Base-by-base conservation (phyloP, 2,797 vertebrate species). In the Chloroceryle amazona region DNA sequence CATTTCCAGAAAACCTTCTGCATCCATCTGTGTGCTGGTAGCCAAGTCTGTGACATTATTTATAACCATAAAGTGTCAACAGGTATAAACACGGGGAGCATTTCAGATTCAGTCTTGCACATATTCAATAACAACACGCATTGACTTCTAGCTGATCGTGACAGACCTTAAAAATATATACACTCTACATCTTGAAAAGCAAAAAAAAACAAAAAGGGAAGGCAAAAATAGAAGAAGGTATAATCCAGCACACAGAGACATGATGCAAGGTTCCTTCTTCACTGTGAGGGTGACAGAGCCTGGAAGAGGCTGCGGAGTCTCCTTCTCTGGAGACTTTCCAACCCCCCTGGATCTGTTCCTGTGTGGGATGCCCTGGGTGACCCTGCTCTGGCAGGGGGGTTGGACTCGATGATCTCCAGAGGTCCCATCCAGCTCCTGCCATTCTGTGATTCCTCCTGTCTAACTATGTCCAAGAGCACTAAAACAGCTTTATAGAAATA, bases 1-100 rank as follows among this genome's bases (percentile, higher is more conserved):
- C 52, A 57, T 41, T 90, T 63, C 80, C 76, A 91, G 62, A 72
- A 95, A 91, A 66, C 49, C 85, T 91, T 91, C 89, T 87, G 55
- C 26, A 8, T 0, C 1, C n/a, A 57, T 54, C 74, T 89, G 54
- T 68, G 81, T 21, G 29, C 57, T 81, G 44, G 44, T 88, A 68
- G 52, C 61, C 58, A 80, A 73, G 29, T 14, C 68, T 41, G 22
- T 0, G 9, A 22, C 62, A 60, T 65, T 86, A 73, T 83, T 88
- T 90, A 25, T 54, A 86, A 94, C 84, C 86, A 66, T 25, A 18
- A 94, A 92, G 21, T 39, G 35, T 20, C 67, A 94, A 39, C 28
- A 76, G 80, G 9, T 37, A 62, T 70, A 86, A 91, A 66, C 6
- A 58, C 2, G 3, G 46, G 78, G 80, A 71, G 28, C 21, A 76